Evolutionary conservation across 2,888 invertebrate species (phyloP).

Genomic region (Germaria angustata): DNA sequence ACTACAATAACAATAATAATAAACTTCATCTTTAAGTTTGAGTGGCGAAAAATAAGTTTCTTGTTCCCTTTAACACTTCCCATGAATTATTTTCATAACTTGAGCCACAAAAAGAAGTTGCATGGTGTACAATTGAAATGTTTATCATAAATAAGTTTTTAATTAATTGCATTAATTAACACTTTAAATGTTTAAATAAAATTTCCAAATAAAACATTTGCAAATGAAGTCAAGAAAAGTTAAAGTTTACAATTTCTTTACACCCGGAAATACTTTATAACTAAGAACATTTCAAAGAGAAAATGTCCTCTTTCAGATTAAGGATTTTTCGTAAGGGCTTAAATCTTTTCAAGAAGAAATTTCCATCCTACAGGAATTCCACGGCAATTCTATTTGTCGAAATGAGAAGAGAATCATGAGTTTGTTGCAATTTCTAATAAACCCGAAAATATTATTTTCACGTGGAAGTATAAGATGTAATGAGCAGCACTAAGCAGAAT

Average conservation of each 20-base stretch:
- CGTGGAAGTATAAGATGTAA: too few species aligned
- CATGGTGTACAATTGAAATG: neutral
- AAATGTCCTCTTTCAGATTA: too few species aligned
- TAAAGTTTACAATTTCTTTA: neutral
- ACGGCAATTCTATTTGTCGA: too few species aligned
- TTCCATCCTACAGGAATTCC: too few species aligned
- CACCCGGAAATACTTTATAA: too few species aligned
- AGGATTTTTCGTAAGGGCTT: too few species aligned
- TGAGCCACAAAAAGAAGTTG: neutral
- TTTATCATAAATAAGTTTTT: slow-evolving; percentile 56
- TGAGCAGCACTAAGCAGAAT: too few species aligned
- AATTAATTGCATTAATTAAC: slow-evolving; percentile 61
- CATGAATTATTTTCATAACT: slow-evolving; percentile 45
- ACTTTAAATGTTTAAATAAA: slow-evolving; percentile 45
- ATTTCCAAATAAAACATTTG: neutral
- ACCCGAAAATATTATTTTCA: too few species aligned
- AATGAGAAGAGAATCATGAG: too few species aligned
- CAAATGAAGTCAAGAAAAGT: neutral
- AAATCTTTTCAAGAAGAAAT: too few species aligned
- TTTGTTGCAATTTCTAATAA: too few species aligned
- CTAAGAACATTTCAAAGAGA: too few species aligned
- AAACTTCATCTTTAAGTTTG: slow-evolving; percentile 51
- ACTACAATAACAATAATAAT: slow-evolving; percentile 34
- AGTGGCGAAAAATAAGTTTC: slow-evolving; percentile 16
- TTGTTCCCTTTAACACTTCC: slow-evolving; percentile 33